Evolutionary conservation across 1,140 invertebrate genomes (phyloP).

Genomic region (Aphelenchoides fujianensis): DNA sequence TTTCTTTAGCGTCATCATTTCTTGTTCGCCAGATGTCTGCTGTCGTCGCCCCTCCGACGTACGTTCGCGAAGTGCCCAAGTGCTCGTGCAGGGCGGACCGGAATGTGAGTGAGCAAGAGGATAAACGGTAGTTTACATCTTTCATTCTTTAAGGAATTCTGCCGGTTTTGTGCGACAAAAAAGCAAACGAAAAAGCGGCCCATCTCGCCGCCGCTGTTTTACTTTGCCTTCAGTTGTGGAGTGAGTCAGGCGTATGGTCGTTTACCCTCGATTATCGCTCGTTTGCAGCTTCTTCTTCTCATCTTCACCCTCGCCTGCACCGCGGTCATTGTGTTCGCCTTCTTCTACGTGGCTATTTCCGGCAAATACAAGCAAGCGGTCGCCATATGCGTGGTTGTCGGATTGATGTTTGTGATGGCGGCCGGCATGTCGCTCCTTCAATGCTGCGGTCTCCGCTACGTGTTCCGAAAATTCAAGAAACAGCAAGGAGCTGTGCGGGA

Average conservation of each 20-base stretch:
- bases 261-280: too few relatives aligned
- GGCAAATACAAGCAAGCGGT: too few relatives aligned
- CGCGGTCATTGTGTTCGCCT: background rate
- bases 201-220: background rate
- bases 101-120: conserved; percentile 1
- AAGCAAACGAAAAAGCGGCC: background rate
- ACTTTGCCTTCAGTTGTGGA: background rate
- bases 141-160: background rate
- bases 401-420: background rate
- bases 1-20: too few relatives aligned
- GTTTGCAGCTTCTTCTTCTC: background rate
- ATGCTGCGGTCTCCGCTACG: background rate
- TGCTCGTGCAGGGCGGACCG: background rate
- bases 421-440: background rate
- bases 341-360: background rate
- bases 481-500: background rate
- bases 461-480: background rate
- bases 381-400: background rate
- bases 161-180: background rate
- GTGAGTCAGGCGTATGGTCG: background rate
- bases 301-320: background rate
- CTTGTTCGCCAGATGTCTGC: background rate
- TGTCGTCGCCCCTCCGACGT: background rate
- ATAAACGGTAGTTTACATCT: too few relatives aligned
- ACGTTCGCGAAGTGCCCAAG: background rate